Percentiles rank a stretch among this genome's conserved stretches.
Conservation (phyloP, 2,888 invertebrate genomes). For the Trachelus tabidus region DNA sequence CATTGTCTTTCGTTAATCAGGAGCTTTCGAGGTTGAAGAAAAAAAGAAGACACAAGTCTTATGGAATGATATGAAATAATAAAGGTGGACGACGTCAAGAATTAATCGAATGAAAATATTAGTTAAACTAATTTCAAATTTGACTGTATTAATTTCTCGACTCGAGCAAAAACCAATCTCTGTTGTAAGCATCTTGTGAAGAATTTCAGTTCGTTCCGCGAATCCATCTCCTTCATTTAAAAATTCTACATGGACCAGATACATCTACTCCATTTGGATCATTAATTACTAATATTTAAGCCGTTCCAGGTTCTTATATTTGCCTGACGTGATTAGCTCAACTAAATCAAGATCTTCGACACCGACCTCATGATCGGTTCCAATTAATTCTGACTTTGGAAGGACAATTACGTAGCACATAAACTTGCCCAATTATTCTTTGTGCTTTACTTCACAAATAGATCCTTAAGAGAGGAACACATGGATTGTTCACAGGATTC, state of each 20-base stretch:
- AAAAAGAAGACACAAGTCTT: not conserved
- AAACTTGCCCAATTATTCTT: not conserved
- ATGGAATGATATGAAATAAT: not conserved
- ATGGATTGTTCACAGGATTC: conserved; percentile 84
- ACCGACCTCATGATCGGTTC: not conserved
- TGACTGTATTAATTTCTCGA: too few relatives aligned
- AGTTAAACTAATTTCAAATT: too few relatives aligned
- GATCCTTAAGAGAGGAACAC: conserved; percentile 86
- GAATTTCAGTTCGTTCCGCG: not conserved
- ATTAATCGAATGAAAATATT: too few relatives aligned
- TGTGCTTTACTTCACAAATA: conserved; percentile 81
- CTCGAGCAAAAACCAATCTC: not conserved
- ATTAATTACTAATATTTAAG: not conserved
- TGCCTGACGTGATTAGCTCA: not conserved
- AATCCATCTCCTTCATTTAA: not conserved
- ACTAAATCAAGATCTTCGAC: not conserved
- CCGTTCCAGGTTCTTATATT: not conserved
- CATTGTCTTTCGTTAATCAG: not conserved
- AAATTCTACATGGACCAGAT: not conserved
- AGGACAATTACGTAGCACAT: not conserved
- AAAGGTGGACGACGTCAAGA: too few relatives aligned
- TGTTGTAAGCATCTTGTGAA: too few relatives aligned
- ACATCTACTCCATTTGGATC: not conserved
- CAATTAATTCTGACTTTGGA: not conserved
- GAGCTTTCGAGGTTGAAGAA: not conserved